phyloP scores from a whole-genome alignment of 2,888 invertebrate genomes.

The Cheilosia soror region DNA sequence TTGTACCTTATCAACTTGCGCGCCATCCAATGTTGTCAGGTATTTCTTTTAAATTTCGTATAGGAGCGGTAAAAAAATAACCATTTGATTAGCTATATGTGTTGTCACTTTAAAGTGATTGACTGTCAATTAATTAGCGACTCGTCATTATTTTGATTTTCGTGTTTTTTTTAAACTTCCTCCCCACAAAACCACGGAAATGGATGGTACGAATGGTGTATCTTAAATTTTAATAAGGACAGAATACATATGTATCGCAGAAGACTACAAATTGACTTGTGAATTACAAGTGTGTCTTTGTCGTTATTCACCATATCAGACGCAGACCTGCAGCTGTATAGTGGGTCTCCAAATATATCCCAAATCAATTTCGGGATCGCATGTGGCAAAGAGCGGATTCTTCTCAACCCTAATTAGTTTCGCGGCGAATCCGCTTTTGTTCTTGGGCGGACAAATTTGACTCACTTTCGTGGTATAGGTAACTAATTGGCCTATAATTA shows the following conservation, averaged over 20 bases:
- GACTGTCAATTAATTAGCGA: slow-evolving; percentile 64
- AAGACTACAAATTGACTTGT: background rate
- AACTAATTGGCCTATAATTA: slow-evolving; percentile 47
- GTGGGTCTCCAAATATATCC: slow-evolving; percentile 6
- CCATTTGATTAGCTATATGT: slow-evolving; percentile 40
- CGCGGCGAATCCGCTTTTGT: slow-evolving; percentile 33
- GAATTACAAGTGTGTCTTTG: background rate
- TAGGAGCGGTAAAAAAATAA: slow-evolving; percentile 8
- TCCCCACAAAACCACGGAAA: background rate
- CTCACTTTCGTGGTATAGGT: background rate
- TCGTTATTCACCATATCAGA: background rate
- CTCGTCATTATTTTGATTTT: background rate
- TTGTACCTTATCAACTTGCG: slow-evolving; percentile 48
- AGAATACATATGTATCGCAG: background rate
- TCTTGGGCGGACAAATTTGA: slow-evolving; percentile 7
- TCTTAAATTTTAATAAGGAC: background rate
- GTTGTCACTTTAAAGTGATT: slow-evolving; percentile 53
- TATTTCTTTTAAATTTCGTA: slow-evolving; percentile 9
- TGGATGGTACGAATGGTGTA: background rate
- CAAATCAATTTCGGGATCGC: slow-evolving; percentile 41
- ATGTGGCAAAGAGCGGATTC: slow-evolving; percentile 15
- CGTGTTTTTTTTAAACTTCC: background rate
- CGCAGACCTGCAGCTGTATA: background rate
- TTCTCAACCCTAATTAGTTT: slow-evolving; percentile 31
- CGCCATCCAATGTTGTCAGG: slow-evolving; percentile 31